Percentiles rank a stretch among this genome's conserved stretches.
Conservation (phyloP, 2,888 invertebrate species). For the Hecatera dysodea region DNA sequence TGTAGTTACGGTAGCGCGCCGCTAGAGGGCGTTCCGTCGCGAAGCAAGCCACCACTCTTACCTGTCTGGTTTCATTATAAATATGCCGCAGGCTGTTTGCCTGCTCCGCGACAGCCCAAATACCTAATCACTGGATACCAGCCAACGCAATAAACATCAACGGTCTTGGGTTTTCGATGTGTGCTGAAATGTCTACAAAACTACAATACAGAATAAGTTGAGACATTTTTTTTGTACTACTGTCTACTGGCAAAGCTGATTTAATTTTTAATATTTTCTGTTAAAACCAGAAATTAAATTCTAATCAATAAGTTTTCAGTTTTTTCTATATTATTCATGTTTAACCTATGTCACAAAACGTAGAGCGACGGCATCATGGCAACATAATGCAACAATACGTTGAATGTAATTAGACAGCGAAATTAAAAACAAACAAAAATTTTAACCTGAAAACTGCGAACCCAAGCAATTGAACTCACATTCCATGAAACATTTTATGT, state of each 20-base stretch:
- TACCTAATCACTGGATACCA: conserved; percentile 71
- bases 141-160: conserved; percentile 61
- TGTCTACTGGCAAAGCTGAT: not conserved
- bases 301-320: not conserved
- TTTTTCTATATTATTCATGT: too few relatives aligned
- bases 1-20: conserved; percentile 62
- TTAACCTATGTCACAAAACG: too few relatives aligned
- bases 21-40: conserved; percentile 71
- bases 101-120: conserved; percentile 74
- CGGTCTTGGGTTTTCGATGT: conserved; percentile 34
- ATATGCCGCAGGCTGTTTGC: conserved; percentile 76
- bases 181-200: not conserved
- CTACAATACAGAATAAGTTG: not conserved
- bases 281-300: not conserved
- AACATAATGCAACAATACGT: too few relatives aligned
- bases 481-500: too few relatives aligned
- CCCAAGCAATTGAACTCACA: too few relatives aligned
- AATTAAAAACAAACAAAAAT: too few relatives aligned
- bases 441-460: too few relatives aligned
- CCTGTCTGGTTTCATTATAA: conserved; percentile 83
- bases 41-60: conserved; percentile 71
- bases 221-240: too few relatives aligned
- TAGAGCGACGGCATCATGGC: too few relatives aligned
- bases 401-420: too few relatives aligned
- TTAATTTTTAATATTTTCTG: not conserved